Evolutionary conservation across 2,113 vertebrate species (phyloP).

Genomic region (Phyllostomus hastatus): DNA sequence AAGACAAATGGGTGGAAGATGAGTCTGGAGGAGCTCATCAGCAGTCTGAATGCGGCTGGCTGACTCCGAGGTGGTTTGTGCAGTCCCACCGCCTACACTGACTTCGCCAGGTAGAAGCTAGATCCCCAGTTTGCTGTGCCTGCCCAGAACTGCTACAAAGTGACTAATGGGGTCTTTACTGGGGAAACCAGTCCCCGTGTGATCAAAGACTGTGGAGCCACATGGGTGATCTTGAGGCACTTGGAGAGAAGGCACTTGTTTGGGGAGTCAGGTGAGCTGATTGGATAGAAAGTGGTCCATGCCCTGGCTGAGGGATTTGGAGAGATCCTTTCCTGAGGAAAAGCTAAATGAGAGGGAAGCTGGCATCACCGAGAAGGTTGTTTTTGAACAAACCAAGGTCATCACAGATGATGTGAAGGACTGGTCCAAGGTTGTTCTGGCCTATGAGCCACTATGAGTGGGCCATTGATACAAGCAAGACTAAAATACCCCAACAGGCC

Average conservation of each 20-base stretch:
- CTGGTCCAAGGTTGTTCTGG: constrained; percentile 97
- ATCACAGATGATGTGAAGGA: constrained; percentile 97
- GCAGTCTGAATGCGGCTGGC: not conserved
- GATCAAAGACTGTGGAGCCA: constrained; percentile 95
- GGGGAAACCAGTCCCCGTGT: constrained; percentile 98
- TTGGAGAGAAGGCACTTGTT: constrained; percentile 96
- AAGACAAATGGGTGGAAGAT: not conserved
- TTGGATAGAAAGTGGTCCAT: constrained; percentile 97
- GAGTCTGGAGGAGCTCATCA: not conserved
- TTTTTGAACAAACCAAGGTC: constrained; percentile 94
- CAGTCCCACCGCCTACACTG: constrained; percentile 93
- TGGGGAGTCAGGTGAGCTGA: constrained; percentile 97
- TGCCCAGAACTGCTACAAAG: constrained; percentile 98
- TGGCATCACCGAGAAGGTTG: constrained; percentile 96
- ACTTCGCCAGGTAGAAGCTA: constrained; percentile 91
- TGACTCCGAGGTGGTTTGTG: constrained; percentile 90
- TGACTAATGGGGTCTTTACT: constrained; percentile 95
- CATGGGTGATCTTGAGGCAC: constrained; percentile 97
- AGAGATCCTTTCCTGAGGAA: constrained; percentile 97
- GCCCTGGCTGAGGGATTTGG: constrained; percentile 90
- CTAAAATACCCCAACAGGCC: constrained; percentile 96
- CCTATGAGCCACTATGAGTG: constrained; percentile 94
- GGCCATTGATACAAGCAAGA: constrained; percentile 99
- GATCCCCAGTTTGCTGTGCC: constrained; percentile 92
- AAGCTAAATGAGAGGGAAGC: constrained; percentile 97